Evolutionary conservation across 2,888 invertebrate genomes (phyloP).

Genomic region (Baccha elongata): DNA sequence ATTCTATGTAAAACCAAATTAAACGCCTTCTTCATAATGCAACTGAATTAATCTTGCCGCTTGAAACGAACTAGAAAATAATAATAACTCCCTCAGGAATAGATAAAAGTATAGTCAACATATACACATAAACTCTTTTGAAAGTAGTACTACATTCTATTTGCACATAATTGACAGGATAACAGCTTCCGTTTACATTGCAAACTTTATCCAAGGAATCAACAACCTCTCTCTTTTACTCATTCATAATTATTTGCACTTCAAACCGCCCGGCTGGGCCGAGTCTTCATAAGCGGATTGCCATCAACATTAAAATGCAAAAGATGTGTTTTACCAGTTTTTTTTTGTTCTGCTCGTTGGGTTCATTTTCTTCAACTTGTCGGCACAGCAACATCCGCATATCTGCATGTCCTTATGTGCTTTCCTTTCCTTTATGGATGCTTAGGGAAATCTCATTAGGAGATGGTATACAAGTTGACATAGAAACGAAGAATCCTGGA

Average conservation of each 20-base stretch:
- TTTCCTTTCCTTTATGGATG: constrained; percentile 58
- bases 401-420: constrained; percentile 67
- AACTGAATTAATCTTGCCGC: constrained; percentile 16
- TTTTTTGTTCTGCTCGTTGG: constrained; percentile 6
- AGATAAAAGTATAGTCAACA: constrained; percentile 27
- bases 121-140: background rate
- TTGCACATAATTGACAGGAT: constrained; percentile 72
- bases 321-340: constrained; percentile 52
- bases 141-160: constrained; percentile 44
- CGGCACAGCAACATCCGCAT: constrained; percentile 64
- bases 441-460: constrained; percentile 73
- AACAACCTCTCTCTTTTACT: constrained; percentile 58
- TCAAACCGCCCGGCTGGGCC: background rate
- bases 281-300: constrained; percentile 37
- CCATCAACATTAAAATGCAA: constrained; percentile 64
- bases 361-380: constrained; percentile 49
- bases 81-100: constrained; percentile 41
- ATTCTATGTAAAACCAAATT: constrained; percentile 10
- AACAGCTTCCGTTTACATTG: constrained; percentile 66
- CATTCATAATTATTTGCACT: constrained; percentile 65
- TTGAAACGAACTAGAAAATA: constrained; percentile 7
- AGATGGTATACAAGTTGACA: constrained; percentile 70
- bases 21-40: constrained; percentile 19
- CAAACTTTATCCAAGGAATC: constrained; percentile 69
- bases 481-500: constrained; percentile 56